phyloP scores from a whole-genome alignment of 1,140 invertebrate genomes.

The Drosophila pruinosa region DNA sequence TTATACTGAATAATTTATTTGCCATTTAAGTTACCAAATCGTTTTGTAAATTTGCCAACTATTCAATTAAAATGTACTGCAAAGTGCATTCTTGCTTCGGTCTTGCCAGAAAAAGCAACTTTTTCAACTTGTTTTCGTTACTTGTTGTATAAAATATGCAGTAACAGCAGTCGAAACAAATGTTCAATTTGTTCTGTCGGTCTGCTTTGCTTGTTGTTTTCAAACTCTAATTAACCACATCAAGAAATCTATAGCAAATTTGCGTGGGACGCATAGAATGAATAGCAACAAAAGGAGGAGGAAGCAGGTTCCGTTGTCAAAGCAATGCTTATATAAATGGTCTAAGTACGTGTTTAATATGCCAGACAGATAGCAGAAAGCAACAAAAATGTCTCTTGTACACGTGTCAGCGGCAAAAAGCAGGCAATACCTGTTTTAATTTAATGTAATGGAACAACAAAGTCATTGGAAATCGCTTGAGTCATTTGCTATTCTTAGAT shows the following conservation, averaged over 20 bases:
- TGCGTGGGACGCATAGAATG: slow-evolving; percentile 45
- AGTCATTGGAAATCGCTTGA: slow-evolving; percentile 44
- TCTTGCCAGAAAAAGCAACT: background rate
- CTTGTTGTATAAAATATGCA: slow-evolving; percentile 69
- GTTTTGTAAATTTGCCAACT: background rate
- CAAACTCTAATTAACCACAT: slow-evolving; percentile 78
- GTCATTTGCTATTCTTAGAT: slow-evolving; percentile 2
- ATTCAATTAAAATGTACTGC: background rate
- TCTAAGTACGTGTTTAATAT: slow-evolving; percentile 72
- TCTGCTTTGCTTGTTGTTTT: slow-evolving; percentile 56
- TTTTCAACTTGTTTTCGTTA: slow-evolving; percentile 34
- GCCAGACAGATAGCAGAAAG: slow-evolving; percentile 43
- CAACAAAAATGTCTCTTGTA: slow-evolving; percentile 40
- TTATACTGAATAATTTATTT: background rate
- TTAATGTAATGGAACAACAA: slow-evolving; percentile 27
- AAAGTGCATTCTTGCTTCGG: slow-evolving; percentile 36
- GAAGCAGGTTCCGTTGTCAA: slow-evolving; percentile 2
- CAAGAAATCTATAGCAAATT: slow-evolving; percentile 74
- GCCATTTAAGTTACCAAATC: background rate
- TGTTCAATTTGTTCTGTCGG: slow-evolving; percentile 65
- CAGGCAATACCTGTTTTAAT: slow-evolving; percentile 38
- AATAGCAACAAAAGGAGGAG: background rate
- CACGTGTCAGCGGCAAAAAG: slow-evolving; percentile 39
- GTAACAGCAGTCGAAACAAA: slow-evolving; percentile 59
- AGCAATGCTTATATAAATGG: slow-evolving; percentile 61